phyloP scores from a whole-genome alignment of 2,113 vertebrate species.

The Xyliphius kryptos region DNA sequence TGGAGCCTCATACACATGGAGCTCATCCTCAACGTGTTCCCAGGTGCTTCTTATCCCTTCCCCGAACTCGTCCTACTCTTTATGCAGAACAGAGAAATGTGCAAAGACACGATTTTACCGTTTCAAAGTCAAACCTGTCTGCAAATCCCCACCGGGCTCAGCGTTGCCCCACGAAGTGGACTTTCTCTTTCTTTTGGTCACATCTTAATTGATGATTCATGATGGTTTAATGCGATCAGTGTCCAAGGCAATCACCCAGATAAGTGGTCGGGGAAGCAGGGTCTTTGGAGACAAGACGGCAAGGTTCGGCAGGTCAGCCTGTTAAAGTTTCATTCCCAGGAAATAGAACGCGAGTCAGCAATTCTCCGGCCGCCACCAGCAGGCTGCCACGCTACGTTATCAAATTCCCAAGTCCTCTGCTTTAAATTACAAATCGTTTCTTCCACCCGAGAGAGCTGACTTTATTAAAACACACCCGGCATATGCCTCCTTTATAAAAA shows the following conservation, averaged over 20 bases:
- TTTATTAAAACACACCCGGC: conserved; percentile 14
- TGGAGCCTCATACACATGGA: neutral
- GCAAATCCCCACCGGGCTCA: conserved; percentile 24
- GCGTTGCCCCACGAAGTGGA: conserved; percentile 10
- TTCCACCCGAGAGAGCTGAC: neutral
- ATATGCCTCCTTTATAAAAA: conserved; percentile 9
- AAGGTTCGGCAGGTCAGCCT: conserved; percentile 43
- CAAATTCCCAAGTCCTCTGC: conserved; percentile 47
- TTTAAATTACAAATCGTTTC: conserved; percentile 49
- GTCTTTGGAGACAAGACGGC: conserved; percentile 38
- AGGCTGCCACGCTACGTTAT: conserved; percentile 38
- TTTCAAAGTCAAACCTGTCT: conserved; percentile 45
- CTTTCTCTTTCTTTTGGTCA: conserved; percentile 27
- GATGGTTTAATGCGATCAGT: conserved; percentile 49
- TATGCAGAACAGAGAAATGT: conserved; percentile 7
- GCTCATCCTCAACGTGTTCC: too few relatives aligned
- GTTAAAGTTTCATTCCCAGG: conserved; percentile 50
- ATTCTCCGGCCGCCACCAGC: conserved; percentile 30
- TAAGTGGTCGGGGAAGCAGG: conserved; percentile 39
- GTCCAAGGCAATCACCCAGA: conserved; percentile 46
- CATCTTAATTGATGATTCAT: conserved; percentile 47
- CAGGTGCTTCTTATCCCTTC: neutral
- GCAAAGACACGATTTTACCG: conserved; percentile 17
- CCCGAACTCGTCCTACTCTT: conserved; percentile 1
- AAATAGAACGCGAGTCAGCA: conserved; percentile 52